A percentile compares a stretch with the other conserved stretches of the same genome.
phyloP scores from a whole-genome alignment of 1,140 invertebrate species.

The Drosophila pachea region DNA sequence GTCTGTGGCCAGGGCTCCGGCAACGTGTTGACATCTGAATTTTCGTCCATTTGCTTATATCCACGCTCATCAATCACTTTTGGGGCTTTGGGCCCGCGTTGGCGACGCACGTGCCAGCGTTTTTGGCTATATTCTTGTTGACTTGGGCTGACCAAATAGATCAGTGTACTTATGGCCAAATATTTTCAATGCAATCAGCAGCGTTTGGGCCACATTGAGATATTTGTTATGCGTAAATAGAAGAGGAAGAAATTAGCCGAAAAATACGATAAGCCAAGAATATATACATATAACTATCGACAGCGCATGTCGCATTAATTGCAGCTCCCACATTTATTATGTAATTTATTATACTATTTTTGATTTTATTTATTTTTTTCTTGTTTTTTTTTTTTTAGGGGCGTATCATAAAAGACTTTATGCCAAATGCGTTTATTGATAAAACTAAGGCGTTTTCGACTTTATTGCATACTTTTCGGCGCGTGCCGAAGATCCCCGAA shows the following conservation, averaged over 20 bases:
- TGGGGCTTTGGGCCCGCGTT: constrained; percentile 1
- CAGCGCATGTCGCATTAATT: constrained; percentile 5
- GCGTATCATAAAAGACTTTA: neutral
- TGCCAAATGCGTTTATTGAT: constrained; percentile 41
- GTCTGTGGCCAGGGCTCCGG: neutral
- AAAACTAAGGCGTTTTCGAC: constrained; percentile 38
- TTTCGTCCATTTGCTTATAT: constrained; percentile 17
- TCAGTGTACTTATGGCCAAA: constrained; percentile 22
- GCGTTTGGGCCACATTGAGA: constrained; percentile 15
- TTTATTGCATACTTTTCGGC: constrained; percentile 43
- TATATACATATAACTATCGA: neutral
- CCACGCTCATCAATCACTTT: constrained; percentile 55
- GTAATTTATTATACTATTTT: constrained; percentile 8
- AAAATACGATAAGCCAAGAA: too few species aligned
- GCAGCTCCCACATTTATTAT: neutral
- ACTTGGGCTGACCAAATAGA: constrained; percentile 25
- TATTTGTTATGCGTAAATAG: constrained; percentile 8
- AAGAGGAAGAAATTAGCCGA: neutral
- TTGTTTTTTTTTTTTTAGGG: neutral
- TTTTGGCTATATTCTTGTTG: constrained; percentile 25
- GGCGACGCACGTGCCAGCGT: constrained; percentile 32
- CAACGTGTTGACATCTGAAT: constrained; percentile 60
- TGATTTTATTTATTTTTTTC: too few species aligned
- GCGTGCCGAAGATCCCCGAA: constrained; percentile 21
- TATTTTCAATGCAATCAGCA: constrained; percentile 34